Percentiles rank a stretch among this genome's conserved stretches.
Evolutionary conservation across 2,113 vertebrate species (phyloP).

Genomic region (Thalassarche chlororhynchos): DNA sequence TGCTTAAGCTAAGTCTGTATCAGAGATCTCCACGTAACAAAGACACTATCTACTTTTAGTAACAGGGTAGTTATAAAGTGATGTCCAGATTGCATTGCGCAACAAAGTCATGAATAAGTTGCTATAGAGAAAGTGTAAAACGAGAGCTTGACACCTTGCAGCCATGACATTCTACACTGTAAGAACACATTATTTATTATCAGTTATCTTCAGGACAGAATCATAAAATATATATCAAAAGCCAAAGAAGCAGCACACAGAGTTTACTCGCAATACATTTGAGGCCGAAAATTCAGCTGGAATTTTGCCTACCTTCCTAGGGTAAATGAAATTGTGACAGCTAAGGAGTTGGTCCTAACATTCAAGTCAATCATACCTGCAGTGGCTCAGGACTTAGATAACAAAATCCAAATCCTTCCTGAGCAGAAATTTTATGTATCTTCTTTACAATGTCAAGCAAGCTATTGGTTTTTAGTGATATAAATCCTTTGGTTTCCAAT

Average conservation of each 20-base stretch:
- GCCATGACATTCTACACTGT: not conserved
- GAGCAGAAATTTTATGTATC: not conserved
- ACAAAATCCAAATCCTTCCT: not conserved
- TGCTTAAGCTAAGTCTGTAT: not conserved
- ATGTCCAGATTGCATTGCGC: not conserved
- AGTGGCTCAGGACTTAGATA: not conserved
- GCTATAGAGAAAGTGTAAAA: not conserved
- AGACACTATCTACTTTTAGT: not conserved
- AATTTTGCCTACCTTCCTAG: not conserved
- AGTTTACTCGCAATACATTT: not conserved
- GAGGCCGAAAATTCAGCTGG: not conserved
- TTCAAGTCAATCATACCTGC: not conserved
- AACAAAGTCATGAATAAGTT: not conserved
- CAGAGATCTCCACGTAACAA: accelerated
- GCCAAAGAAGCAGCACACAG: not conserved
- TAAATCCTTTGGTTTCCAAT: not conserved
- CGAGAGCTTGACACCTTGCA: not conserved
- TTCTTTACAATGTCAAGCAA: not conserved
- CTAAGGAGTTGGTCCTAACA: not conserved
- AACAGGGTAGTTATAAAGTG: not conserved
- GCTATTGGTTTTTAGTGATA: not conserved
- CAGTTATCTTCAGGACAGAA: not conserved
- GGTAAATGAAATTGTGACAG: not conserved
- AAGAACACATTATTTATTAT: not conserved
- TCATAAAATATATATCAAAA: not conserved